Percentiles rank a stretch among this genome's conserved stretches.
phyloP scores from a whole-genome alignment of 2,888 invertebrate genomes.

The Atrina japonica region DNA sequence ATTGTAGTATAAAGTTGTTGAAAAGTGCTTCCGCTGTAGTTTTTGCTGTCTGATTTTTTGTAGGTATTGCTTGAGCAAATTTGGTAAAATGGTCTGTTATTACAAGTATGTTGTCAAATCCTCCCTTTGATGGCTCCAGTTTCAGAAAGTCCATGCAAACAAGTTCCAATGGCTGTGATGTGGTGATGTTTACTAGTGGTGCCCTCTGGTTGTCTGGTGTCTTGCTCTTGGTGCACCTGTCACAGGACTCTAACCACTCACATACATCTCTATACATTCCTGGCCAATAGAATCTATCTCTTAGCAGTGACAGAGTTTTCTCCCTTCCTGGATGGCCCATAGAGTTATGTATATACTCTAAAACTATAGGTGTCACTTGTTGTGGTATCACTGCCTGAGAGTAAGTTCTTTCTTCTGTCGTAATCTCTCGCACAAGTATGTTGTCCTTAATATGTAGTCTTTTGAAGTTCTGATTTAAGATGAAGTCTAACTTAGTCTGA shows the following conservation, averaged over 20 bases:
- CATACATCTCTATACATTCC: slow-evolving; percentile 22
- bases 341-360: background rate
- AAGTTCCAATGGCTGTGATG: slow-evolving; percentile 28
- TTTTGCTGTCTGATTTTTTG: too few relatives aligned
- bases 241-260: slow-evolving; percentile 10
- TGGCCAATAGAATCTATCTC: slow-evolving; percentile 38
- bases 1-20: too few relatives aligned
- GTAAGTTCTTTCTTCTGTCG: background rate
- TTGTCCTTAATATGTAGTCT: background rate
- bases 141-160: slow-evolving; percentile 25
- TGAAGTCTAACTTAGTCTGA: too few relatives aligned
- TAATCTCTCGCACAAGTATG: background rate
- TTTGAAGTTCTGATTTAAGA: too few relatives aligned
- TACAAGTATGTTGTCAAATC: slow-evolving; percentile 15
- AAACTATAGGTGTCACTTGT: background rate
- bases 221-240: too few relatives aligned
- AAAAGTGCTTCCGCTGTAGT: too few relatives aligned
- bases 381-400: background rate
- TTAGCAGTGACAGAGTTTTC: slow-evolving; percentile 24
- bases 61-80: slow-evolving; percentile 18
- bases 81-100: slow-evolving; percentile 29
- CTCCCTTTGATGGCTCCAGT: slow-evolving; percentile 29
- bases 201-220: slow-evolving; percentile 11
- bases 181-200: slow-evolving; percentile 17
- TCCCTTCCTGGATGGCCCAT: slow-evolving; percentile 31